Evolutionary conservation across 2,797 vertebrate genomes (phyloP).

Genomic region (Coregonus ussuriensis): DNA sequence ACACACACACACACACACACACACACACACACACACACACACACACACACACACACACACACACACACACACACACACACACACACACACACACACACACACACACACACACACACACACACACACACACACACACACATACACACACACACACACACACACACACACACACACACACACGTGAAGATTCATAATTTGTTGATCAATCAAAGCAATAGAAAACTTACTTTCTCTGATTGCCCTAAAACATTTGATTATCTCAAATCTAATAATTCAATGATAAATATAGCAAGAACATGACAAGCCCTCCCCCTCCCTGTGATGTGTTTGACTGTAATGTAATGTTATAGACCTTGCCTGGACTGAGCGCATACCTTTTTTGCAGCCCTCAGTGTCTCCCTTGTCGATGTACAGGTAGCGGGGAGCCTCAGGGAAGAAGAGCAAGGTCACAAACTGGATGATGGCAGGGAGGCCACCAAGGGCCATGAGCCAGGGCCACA

Average conservation of each 20-base stretch:
- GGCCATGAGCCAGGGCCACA: conserved; percentile 77
- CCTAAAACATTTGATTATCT: too few species aligned
- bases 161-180: conserved; percentile 6
- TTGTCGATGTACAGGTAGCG: conserved; percentile 80
- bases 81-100: conserved; percentile 12
- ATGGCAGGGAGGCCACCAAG: conserved; percentile 67
- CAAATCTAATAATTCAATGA: too few species aligned
- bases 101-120: conserved; percentile 14
- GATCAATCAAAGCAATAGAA: too few species aligned
- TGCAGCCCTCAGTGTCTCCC: conserved; percentile 71
- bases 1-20: conserved; percentile 15
- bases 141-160: conserved; percentile 14
- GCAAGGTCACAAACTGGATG: conserved; percentile 70
- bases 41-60: conserved; percentile 18
- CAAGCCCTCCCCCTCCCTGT: too few species aligned
- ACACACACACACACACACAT: conserved; percentile 15
- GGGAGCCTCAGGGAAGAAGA: conserved; percentile 80
- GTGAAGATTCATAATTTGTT: neutral
- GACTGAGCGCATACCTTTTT: conserved; percentile 60
- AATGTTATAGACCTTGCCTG: neutral
- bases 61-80: conserved; percentile 17
- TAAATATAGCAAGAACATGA: too few species aligned
- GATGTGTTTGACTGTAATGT: too few species aligned
- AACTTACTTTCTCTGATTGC: too few species aligned
- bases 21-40: conserved; percentile 1